Conservation (phyloP, 37 sponge, comb jelly and placozoan species). For the Tethya wilhelma region DNA sequence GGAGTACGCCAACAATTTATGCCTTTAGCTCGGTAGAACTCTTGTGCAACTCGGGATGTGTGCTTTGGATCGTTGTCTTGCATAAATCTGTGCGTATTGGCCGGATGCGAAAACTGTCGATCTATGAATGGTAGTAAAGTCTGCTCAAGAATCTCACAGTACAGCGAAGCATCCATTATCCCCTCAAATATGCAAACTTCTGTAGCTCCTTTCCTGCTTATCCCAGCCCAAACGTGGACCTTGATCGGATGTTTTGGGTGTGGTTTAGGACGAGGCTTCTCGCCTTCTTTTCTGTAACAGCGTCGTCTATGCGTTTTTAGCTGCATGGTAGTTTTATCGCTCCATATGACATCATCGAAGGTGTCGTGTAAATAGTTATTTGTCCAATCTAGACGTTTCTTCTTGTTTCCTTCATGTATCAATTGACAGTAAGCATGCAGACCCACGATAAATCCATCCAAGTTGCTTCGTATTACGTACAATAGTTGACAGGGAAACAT, state of each 20-base stretch:
- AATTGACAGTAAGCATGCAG: constrained; percentile 50
- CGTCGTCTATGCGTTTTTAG: constrained; percentile 35
- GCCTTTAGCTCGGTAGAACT: neutral
- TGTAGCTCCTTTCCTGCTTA: constrained; percentile 26
- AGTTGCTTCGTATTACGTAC: constrained; percentile 15
- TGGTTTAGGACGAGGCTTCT: constrained; percentile 40
- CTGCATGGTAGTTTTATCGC: constrained; percentile 29
- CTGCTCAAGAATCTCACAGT: constrained; percentile 10
- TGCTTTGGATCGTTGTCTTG: no score
- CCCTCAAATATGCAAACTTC: constrained; percentile 53
- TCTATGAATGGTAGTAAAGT: constrained; percentile 26
- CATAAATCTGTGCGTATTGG: no score
- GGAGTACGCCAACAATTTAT: neutral
- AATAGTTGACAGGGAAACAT: constrained; percentile 12
- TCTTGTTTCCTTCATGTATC: constrained; percentile 31
- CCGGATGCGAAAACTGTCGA: neutral
- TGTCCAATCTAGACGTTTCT: constrained; percentile 33
- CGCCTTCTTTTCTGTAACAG: constrained; percentile 45
- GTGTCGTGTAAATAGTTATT: constrained; percentile 3
- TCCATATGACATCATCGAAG: constrained; percentile 31
- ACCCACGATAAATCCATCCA: constrained; percentile 51
- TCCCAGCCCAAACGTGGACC: constrained; percentile 52
- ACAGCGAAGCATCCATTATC: constrained; percentile 35
- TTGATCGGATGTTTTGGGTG: constrained; percentile 50
- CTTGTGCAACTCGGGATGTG: neutral